Conservation (phyloP, 1,140 invertebrate genomes). For the Pseudobourletiella spinata region DNA sequence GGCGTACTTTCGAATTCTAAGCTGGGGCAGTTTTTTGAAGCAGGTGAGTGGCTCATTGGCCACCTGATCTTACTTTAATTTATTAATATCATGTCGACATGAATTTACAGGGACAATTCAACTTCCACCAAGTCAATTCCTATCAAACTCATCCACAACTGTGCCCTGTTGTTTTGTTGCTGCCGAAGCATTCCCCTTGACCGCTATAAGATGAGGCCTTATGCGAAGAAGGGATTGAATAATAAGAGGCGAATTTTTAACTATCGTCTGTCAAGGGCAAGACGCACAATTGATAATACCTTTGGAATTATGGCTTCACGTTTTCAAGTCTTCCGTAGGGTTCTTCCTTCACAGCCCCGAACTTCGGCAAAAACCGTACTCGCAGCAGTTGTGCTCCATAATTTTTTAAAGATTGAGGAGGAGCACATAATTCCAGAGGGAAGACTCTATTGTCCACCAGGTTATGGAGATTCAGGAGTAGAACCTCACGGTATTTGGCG, state of each 20-base stretch:
- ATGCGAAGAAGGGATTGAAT: conserved; percentile 32
- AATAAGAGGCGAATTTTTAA: conserved; percentile 11
- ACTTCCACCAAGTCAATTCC: background rate
- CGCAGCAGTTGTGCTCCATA: background rate
- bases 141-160: background rate
- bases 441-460: background rate
- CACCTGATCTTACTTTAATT: too few relatives aligned
- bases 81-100: too few relatives aligned
- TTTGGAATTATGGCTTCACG: conserved; percentile 45
- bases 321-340: conserved; percentile 34
- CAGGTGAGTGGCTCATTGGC: too few relatives aligned
- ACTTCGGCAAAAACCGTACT: background rate
- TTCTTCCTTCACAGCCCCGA: background rate
- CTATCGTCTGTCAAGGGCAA: conserved; percentile 35
- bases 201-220: conserved; percentile 40
- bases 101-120: background rate
- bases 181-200: conserved; percentile 35
- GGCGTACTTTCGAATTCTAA: conserved; percentile 1
- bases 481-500: background rate
- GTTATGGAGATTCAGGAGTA: background rate
- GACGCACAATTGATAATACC: conserved; percentile 45
- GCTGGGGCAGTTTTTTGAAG: background rate
- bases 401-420: background rate
- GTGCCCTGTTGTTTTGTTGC: conserved; percentile 36
- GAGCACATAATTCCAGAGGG: background rate